These are phyloP conservation scores for Microtus oregoni DNA, from an alignment of 2,113 vertebrate species.

Conservation along the genomic window DNA sequence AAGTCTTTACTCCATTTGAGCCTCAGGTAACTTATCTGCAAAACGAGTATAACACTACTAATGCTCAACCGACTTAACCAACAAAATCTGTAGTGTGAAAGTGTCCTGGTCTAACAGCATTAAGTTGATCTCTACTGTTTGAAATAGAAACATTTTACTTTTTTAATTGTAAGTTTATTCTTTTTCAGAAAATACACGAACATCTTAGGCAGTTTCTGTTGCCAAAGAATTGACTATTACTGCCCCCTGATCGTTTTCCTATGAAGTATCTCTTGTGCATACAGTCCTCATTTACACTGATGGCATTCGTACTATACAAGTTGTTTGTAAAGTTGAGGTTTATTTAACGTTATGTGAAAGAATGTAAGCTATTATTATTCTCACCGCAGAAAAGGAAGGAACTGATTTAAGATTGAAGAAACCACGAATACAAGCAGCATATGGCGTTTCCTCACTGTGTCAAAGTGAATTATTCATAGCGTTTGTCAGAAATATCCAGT, in stretches of 20 bases:
- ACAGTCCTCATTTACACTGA: conserved; percentile 5
- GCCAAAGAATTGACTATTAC: not conserved
- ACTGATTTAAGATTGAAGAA: conserved; percentile 55
- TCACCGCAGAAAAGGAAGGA: conserved; percentile 70
- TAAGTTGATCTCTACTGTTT: not conserved
- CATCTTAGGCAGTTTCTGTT: conserved; percentile 22
- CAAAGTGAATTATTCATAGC: conserved; percentile 81
- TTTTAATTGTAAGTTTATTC: conserved; percentile 7
- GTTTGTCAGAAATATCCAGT: conserved; percentile 78
- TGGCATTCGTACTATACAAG: not conserved
- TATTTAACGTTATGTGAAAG: conserved; percentile 56
- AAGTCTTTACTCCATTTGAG: not conserved
- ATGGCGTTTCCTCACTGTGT: conserved; percentile 70
- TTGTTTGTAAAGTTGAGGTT: conserved; percentile 45
- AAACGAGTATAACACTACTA: not conserved
- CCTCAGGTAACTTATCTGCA: not conserved
- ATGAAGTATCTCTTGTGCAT: not conserved
- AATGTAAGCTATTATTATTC: conserved; percentile 59
- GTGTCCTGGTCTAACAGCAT: not conserved
- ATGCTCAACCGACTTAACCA: not conserved
- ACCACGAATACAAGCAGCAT: conserved; percentile 68
- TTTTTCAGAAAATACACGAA: conserved; percentile 26
- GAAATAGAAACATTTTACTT: conserved; percentile 24
- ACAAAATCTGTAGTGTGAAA: not conserved
- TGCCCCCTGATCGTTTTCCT: not conserved